phyloP scores from a whole-genome alignment of 2,797 vertebrate species.

The Sebastes kiyomatsui region DNA sequence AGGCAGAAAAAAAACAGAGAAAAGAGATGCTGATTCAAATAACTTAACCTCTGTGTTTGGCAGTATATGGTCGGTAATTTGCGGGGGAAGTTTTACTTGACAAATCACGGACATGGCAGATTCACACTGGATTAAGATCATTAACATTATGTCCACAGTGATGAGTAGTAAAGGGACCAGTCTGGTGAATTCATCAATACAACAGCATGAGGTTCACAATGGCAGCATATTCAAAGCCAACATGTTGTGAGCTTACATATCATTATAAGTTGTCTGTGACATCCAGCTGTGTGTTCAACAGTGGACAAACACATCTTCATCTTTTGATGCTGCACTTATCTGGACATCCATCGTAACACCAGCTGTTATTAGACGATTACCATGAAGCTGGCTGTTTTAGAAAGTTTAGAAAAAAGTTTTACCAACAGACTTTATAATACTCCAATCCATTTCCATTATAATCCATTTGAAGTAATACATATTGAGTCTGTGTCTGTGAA shows the following conservation, averaged over 20 bases:
- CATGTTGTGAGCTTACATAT: neutral
- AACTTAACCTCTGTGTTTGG: no score
- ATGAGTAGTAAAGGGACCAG: neutral
- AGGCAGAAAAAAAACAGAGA: neutral
- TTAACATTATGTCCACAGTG: neutral
- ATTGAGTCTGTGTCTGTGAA: neutral
- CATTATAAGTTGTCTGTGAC: slow-evolving; percentile 4
- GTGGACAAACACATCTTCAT: neutral
- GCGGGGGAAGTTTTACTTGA: no score
- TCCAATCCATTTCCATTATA: no score
- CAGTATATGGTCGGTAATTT: no score
- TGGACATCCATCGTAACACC: neutral
- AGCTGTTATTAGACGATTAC: neutral
- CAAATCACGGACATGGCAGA: neutral
- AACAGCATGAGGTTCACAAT: slow-evolving; percentile 38
- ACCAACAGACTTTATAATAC: accelerated
- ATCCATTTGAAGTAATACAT: neutral
- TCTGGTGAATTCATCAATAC: slow-evolving; percentile 2
- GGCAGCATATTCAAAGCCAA: slow-evolving; percentile 16
- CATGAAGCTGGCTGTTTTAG: neutral
- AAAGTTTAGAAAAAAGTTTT: neutral
- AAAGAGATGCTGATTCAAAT: neutral
- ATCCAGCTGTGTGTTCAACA: slow-evolving; percentile 22
- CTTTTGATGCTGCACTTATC: slow-evolving; percentile 12
- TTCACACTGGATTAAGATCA: no score